Conservation (phyloP, 1,140 invertebrate genomes). For the Drosophila persimilis region DNA sequence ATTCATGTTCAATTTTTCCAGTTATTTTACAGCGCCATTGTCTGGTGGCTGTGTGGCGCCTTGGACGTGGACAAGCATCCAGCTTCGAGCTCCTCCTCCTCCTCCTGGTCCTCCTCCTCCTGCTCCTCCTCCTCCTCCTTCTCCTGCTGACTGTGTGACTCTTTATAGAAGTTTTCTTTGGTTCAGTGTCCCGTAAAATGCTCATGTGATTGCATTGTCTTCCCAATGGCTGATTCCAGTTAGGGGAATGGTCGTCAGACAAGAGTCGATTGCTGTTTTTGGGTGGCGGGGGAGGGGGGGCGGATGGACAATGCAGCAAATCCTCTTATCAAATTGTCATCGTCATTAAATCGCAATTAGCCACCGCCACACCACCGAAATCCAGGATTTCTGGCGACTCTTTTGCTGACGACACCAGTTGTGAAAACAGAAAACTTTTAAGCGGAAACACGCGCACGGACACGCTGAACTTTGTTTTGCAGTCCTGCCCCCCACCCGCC, state of each 20-base stretch:
- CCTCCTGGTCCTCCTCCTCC: not conserved
- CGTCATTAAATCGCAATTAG: constrained; percentile 73
- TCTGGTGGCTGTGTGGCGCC: constrained; percentile 27
- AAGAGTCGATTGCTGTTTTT: not conserved
- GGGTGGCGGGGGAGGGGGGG: not conserved
- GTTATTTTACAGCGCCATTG: constrained; percentile 68
- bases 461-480: constrained; percentile 35
- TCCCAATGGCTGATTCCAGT: constrained; percentile 49
- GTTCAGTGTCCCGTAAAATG: constrained; percentile 41
- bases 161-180: constrained; percentile 41
- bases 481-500: not conserved
- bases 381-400: constrained; percentile 47
- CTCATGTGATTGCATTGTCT: constrained; percentile 63
- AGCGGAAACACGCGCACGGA: constrained; percentile 66
- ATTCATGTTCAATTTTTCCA: constrained; percentile 60
- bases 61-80: constrained; percentile 10
- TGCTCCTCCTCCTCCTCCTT: constrained; percentile 7
- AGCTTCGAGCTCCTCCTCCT: not conserved
- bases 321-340: constrained; percentile 65
- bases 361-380: constrained; percentile 19
- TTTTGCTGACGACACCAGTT: constrained; percentile 48
- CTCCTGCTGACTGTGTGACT: constrained; percentile 25
- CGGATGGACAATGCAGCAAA: constrained; percentile 35
- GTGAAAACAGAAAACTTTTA: constrained; percentile 56
- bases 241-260: not conserved